Evolutionary conservation across 2,113 vertebrate species (phyloP).

Genomic region (Catharus bicknelli): DNA sequence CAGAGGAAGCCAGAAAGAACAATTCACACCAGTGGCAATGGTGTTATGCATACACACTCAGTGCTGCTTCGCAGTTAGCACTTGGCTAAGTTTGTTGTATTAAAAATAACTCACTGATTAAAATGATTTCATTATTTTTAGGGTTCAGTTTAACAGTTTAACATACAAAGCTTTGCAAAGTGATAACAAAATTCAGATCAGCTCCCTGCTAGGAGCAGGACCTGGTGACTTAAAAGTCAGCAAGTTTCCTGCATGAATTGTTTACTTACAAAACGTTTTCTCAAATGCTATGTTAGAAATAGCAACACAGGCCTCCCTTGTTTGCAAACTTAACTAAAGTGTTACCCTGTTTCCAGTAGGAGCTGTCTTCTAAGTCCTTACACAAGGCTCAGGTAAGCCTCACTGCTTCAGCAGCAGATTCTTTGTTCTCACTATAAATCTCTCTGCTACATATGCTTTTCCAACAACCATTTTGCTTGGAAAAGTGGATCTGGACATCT

Average conservation of each 20-base stretch:
- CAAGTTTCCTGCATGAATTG: neutral
- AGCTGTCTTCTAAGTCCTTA: neutral
- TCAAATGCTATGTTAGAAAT: neutral
- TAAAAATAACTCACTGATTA: constrained; percentile 39
- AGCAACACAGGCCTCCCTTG: neutral
- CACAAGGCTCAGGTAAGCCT: neutral
- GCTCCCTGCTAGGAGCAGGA: neutral
- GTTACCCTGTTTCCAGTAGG: neutral
- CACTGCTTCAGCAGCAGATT: neutral
- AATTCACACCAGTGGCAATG: neutral
- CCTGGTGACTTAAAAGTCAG: neutral
- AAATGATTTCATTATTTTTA: constrained; percentile 7
- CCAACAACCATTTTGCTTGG: neutral
- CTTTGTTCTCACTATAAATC: neutral
- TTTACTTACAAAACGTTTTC: neutral
- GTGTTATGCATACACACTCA: neutral
- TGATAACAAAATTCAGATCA: neutral
- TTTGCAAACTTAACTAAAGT: neutral
- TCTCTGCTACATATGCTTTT: neutral
- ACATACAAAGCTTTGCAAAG: neutral
- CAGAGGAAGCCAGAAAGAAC: constrained; percentile 26
- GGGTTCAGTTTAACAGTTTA: neutral
- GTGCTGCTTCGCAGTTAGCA: neutral
- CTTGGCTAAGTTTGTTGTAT: constrained; percentile 4
- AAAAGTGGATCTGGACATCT: neutral